Evolutionary conservation across 2,797 vertebrate species (phyloP), one percentile per base, ranked within the genome.

Genomic region (Telmatherina bonti): DNA sequence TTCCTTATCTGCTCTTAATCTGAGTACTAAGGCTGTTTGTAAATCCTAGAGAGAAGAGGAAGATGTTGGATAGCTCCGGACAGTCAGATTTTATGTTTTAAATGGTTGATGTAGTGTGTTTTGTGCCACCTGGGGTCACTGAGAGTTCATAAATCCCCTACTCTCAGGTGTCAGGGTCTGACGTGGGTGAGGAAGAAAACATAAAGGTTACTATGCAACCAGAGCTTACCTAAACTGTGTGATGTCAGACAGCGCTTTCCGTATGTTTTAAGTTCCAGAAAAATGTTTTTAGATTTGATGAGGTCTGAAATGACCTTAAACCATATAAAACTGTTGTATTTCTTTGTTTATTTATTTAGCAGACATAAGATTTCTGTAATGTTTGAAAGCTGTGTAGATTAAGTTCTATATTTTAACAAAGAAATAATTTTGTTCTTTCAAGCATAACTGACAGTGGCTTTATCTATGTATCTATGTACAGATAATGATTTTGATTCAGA

Each of bases 81-180:
- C 52, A 65, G 65, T 12, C 11, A 2, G 41, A 74, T 57, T 61
- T 60, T 62, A 71, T 60, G 33, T 70, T 70, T 55, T 60, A 56
- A 65, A 72, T 15, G 26, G 54, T 58, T 43, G 16, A 56, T 27
- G 11, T 11, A 53, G 27, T 66, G 41, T 67, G 2, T 74, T 66
- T 38, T 33, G 63, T 64, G 53, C 62, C 38, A 56, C 33, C 26
- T 69, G 45, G 59, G 62, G 30, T 80, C 55, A 47, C 26, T 49
- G 16, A 73, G 20, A 33, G 45, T 77, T 66, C 54, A 70, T 63
- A 66, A 60, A 81, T 74, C 62, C 70, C 54, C 63, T 5, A 45
- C 56, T 78, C 70, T 84, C 64, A 0, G 72, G 53, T 85, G 66
- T 81, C 67, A 45, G 41, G 27, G 6, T 62, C 71, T 77, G 79